Evolutionary conservation across 2,113 vertebrate genomes (phyloP), one percentile per base, ranked within the genome.

Genomic region (Pluvianellus socialis): DNA sequence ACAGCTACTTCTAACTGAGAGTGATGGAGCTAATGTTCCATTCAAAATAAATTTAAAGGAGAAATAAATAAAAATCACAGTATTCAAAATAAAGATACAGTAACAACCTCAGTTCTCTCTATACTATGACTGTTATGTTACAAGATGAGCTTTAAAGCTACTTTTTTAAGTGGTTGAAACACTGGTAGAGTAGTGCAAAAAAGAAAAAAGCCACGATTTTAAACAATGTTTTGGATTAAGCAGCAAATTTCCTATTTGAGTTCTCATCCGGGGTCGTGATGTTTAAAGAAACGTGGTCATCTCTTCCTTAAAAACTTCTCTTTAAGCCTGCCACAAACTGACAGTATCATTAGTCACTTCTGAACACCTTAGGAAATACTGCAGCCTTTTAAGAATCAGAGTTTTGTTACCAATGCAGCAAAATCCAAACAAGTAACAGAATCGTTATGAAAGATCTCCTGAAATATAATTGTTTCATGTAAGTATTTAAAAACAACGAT

Each of bases 201-300:
- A 49, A 53, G 2, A 12, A n/a, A 49, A 63, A 70, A 28, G 1
- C 1, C 18, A 3, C 35, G 3, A 3, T 55, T 90, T 77, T 58
- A 70, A 59, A 47, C 13, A 18, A 14, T 24, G 5, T 52, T 20
- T 81, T 79, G 18, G n/a, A 80, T 82, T 72, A 70, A 53, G 14
- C 8, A 73, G 2, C 8, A 42, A 14, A 56, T 79, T 80, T 81
- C 19, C 6, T 74, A 11, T 35, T 17, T 40, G 26, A 63, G 20
- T 49, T 87, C 40, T 72, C 30, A 42, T 59, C 2, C 59, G 3
- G 7, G 8, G 5, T 1, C 1, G 3, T 50, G 21, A 47, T 26
- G 5, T 55, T 65, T 67, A 33, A 75, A 19, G 26, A 75, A 74
- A 2, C 0, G 0, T 44, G 8, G 26, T 47, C 10, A 53, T n/a